Base-by-base conservation (phyloP, 2,113 vertebrate species). In the Pogonocichla stellata region DNA sequence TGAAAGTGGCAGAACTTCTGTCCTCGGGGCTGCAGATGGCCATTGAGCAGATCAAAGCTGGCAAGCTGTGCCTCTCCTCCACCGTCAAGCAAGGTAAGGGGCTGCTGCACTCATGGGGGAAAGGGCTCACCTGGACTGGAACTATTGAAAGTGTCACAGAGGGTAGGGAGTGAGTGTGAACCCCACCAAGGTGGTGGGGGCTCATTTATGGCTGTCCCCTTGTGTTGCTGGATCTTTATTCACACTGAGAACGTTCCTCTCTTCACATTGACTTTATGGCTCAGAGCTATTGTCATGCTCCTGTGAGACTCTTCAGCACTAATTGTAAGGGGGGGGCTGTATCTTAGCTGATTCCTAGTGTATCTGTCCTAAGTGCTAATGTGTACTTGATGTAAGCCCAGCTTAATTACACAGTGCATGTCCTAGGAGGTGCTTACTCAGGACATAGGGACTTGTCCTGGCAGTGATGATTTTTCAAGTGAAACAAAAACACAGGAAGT, bases 1-100 rank as follows among this genome's bases (percentile, higher is more conserved):
- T 99, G 97, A 99, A 99, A 87, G 98, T 98, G n/a, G 99, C 99
- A 0, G 99, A 99, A 97, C 98, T 99, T 36, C 97, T 99, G 65
- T 99, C 99, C 23, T 97, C 98, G 0, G 98, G 99, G 20, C 96
- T 99, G 70, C 98, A 98, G 94, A 98, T 98, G 2, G 99, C 99
- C 64, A 99, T 99, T 77, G 98, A 98, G 71, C 98, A 98, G 89
- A 98, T 99, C 92, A 98, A 98, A 78, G 97, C 98, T 6, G 98
- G 98, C 86, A 98, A 97, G 82, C 98, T 99, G 64, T 98, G 98
- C 95, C 98, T 99, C 71, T 99, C 99, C 13, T 98, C 98, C 81
- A 98, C 98, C 0, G 99, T 99, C 93, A 99, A 99, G 96, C 99
- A 99, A 97, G 99, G 99, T 99, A 90, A 97, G 97, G 40, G 58